Evolutionary conservation across 2,888 invertebrate species (phyloP).

Genomic region (Chironomus riparius): DNA sequence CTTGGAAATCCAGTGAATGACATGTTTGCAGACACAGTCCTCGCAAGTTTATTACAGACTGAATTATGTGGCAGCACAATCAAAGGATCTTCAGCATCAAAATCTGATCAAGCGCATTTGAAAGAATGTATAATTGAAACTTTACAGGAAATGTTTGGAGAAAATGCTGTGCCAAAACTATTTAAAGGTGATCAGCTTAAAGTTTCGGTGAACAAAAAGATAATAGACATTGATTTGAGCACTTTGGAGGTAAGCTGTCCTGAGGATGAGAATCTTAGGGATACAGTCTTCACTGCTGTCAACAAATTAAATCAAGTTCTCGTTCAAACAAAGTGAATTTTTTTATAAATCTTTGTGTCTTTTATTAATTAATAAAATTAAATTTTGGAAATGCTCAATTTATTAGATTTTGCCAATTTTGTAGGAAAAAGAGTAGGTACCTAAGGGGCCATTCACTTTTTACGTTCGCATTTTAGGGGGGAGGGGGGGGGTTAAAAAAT

Average conservation of each 20-base stretch:
- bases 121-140: conserved; percentile 53
- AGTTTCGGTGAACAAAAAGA: conserved; percentile 75
- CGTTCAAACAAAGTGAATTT: conserved; percentile 39
- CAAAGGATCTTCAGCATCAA: conserved; percentile 53
- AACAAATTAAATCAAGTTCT: conserved; percentile 76
- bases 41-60: conserved; percentile 79
- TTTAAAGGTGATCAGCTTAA: conserved; percentile 83
- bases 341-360: neutral
- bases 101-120: conserved; percentile 85
- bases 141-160: conserved; percentile 85
- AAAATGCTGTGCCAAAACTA: conserved; percentile 85
- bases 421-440: too few species aligned
- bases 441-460: too few species aligned
- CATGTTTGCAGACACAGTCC: conserved; percentile 95
- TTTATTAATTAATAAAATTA: too few species aligned
- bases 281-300: conserved; percentile 77
- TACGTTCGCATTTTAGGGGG: too few species aligned
- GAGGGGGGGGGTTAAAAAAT: too few species aligned
- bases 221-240: conserved; percentile 75
- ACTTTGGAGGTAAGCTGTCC: conserved; percentile 72
- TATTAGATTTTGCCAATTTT: too few species aligned
- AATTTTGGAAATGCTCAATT: too few species aligned
- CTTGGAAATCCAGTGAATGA: conserved; percentile 89
- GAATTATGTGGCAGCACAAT: conserved; percentile 56
- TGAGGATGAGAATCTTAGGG: conserved; percentile 71